Percentiles rank a stretch among this genome's conserved stretches.
phyloP scores from a whole-genome alignment of 2,113 vertebrate species.

The Ginglymostoma cirratum region DNA sequence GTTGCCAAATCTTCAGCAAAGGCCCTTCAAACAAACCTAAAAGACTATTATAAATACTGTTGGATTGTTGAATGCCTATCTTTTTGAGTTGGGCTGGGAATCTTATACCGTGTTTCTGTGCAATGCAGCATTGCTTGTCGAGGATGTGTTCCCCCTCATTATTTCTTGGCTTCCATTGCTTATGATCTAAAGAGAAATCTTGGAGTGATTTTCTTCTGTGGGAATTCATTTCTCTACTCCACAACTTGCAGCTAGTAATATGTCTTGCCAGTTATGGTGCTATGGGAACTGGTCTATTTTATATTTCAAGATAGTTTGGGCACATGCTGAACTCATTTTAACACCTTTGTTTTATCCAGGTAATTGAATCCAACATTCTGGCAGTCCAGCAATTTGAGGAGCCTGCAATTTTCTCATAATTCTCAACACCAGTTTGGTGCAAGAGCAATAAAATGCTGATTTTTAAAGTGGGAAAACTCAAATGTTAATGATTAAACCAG shows the following conservation, averaged over 20 bases:
- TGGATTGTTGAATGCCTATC: background rate
- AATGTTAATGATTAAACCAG: background rate
- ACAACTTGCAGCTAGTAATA: background rate
- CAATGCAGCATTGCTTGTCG: background rate
- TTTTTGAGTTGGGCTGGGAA: background rate
- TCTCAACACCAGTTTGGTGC: background rate
- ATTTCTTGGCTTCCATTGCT: background rate
- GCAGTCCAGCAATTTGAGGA: background rate
- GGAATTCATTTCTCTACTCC: background rate
- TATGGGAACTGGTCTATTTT: background rate
- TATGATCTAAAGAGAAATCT: background rate
- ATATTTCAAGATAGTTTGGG: background rate
- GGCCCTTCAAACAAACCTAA: background rate
- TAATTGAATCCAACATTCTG: background rate
- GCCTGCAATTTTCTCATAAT: background rate
- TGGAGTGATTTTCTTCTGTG: background rate
- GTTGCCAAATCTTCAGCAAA: background rate
- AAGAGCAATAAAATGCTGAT: background rate
- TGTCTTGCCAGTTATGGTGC: background rate
- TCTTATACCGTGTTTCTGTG: background rate
- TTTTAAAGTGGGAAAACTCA: background rate
- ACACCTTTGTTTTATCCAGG: background rate
- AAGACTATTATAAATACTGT: background rate
- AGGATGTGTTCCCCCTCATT: background rate
- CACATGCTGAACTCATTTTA: background rate